A percentile compares a stretch with the other conserved stretches of the same genome.
Evolutionary conservation across 2,113 vertebrate species (phyloP).

Genomic region (Pollimyrus isidori): DNA sequence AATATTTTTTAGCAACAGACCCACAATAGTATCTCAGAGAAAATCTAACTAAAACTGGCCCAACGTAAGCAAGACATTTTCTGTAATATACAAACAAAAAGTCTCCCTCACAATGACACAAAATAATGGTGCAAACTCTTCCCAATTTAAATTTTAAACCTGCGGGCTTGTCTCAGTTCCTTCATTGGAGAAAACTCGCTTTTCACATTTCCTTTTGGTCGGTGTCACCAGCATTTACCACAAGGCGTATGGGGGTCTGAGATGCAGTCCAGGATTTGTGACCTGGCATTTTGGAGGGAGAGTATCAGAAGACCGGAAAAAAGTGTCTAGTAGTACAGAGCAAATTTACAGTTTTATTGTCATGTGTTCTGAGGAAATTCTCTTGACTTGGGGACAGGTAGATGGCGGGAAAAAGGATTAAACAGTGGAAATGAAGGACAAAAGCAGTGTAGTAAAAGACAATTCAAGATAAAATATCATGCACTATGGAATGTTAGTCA

Average conservation of each 20-base stretch:
- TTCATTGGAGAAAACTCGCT: background rate
- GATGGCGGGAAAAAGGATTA: background rate
- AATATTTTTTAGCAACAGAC: background rate
- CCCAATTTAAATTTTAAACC: background rate
- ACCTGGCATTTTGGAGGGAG: constrained; percentile 27
- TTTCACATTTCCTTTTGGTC: background rate
- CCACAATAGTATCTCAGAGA: background rate
- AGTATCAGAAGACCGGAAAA: background rate
- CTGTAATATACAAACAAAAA: background rate
- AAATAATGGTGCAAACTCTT: background rate
- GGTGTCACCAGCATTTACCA: constrained; percentile 41
- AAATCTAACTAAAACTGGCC: background rate
- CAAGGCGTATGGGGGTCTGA: constrained; percentile 29
- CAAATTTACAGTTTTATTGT: background rate
- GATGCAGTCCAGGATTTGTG: constrained; percentile 35
- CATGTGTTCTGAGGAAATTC: background rate
- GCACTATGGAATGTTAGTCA: background rate
- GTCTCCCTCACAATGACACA: background rate
- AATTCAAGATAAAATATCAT: background rate
- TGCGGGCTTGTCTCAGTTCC: background rate
- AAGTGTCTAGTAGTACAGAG: background rate
- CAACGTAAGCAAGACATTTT: background rate
- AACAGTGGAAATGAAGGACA: background rate
- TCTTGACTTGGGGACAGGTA: background rate
- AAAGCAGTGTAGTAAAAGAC: background rate